Evolutionary conservation across 2,113 vertebrate genomes (phyloP).

Genomic region (Spea bombifrons): DNA sequence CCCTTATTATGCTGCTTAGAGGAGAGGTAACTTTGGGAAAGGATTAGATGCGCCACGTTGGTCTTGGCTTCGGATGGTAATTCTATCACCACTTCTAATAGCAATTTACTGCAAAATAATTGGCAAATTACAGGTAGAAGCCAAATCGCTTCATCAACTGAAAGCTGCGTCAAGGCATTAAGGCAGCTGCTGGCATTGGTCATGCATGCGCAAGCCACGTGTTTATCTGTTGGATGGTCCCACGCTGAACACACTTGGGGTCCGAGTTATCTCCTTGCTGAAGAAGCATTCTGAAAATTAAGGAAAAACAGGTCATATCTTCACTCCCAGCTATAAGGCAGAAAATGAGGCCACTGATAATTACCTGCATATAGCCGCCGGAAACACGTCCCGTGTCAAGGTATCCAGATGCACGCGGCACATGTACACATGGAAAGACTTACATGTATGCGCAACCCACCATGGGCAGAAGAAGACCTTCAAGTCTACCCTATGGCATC

Average conservation of each 20-base stretch:
- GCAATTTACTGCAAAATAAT: no score
- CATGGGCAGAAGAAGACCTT: background rate
- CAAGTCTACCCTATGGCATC: no score
- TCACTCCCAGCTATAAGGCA: background rate
- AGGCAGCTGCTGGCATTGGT: no score
- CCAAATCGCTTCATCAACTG: no score
- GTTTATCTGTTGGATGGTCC: background rate
- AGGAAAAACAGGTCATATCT: slow-evolving; percentile 21
- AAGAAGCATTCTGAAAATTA: background rate
- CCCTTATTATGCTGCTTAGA: no score
- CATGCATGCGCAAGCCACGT: background rate
- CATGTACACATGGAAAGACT: slow-evolving; percentile 1
- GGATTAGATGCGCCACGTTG: no score
- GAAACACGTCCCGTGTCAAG: background rate
- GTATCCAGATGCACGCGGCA: background rate
- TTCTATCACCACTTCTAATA: no score
- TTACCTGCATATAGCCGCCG: slow-evolving; percentile 23
- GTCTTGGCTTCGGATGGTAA: no score
- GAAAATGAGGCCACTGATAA: slow-evolving; percentile 31
- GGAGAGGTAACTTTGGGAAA: no score
- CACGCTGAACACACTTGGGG: background rate
- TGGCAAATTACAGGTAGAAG: no score
- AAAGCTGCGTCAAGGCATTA: no score
- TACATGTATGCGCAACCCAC: background rate
- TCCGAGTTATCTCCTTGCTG: slow-evolving; percentile 12